These are phyloP conservation scores for Microplitis manilae DNA, from an alignment of 2,888 invertebrate species.

Conservation along the genomic window DNA sequence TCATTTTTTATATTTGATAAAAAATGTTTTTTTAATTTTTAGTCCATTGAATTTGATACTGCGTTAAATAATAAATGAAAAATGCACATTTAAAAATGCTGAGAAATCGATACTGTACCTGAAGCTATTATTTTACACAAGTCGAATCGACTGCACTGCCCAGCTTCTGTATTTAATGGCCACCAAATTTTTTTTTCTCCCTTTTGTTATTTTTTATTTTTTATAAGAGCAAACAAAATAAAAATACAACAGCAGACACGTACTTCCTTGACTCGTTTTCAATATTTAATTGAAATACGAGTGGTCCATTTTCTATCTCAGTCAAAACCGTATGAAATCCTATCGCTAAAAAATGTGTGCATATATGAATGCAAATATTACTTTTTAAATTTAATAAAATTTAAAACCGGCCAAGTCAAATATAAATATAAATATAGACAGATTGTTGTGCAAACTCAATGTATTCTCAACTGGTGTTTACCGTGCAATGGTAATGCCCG, in stretches of 20 bases:
- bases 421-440: conserved; percentile 25
- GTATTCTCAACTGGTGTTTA: conserved; percentile 36
- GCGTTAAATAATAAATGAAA: conserved; percentile 19
- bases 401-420: conserved; percentile 34
- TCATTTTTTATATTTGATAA: not conserved
- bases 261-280: not conserved
- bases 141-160: conserved; percentile 36
- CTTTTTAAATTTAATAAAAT: conserved; percentile 35
- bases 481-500: conserved; percentile 39
- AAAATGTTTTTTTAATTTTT: not conserved
- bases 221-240: conserved; percentile 1
- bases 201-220: not conserved
- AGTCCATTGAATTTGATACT: conserved; percentile 36
- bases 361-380: conserved; percentile 29
- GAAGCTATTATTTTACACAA: conserved; percentile 44
- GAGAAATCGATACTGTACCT: conserved; percentile 40
- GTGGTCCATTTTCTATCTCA: not conserved
- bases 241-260: conserved; percentile 17
- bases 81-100: conserved; percentile 4
- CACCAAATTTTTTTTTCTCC: conserved; percentile 17
- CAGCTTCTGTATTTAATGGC: conserved; percentile 39
- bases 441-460: conserved; percentile 34
- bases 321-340: conserved; percentile 10
- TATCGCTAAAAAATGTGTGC: conserved; percentile 1
- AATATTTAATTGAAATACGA: conserved; percentile 14